A percentile compares a stretch with the other conserved stretches of the same genome.
Evolutionary conservation across 2,113 vertebrate species (phyloP).

Genomic region (Cettia cetti): DNA sequence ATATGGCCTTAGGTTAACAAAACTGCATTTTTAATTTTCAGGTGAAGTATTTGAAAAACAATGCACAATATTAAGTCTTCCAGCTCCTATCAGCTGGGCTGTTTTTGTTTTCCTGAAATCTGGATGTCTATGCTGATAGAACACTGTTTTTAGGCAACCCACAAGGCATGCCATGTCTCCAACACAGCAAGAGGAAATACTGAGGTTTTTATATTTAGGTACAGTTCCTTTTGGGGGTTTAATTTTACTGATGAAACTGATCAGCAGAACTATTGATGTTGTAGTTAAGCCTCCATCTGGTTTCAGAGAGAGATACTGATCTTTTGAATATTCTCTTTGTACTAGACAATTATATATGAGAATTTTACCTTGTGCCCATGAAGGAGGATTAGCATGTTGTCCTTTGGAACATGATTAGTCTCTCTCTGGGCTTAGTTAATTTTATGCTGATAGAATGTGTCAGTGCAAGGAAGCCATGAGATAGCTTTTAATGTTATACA

Average conservation of each 20-base stretch:
- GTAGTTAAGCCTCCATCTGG: background rate
- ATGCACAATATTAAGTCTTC: background rate
- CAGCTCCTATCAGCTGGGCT: background rate
- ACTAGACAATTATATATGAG: background rate
- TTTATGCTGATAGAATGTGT: background rate
- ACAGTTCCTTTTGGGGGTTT: background rate
- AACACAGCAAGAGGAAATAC: background rate
- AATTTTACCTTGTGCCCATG: background rate
- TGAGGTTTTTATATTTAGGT: background rate
- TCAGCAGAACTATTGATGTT: background rate
- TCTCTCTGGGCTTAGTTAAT: background rate
- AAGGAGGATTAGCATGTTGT: background rate
- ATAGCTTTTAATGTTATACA: background rate
- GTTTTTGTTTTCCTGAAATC: background rate
- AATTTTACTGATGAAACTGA: background rate
- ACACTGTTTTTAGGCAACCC: background rate
- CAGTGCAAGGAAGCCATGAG: background rate
- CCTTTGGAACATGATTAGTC: background rate
- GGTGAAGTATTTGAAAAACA: background rate
- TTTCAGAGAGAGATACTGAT: background rate
- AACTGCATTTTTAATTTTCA: background rate
- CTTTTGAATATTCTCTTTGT: background rate
- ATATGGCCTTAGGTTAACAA: background rate
- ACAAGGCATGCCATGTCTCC: fast-evolving
- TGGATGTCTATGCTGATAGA: background rate